Base-by-base conservation (phyloP, 1,140 invertebrate species). In the Sycophaga agraensis region DNA sequence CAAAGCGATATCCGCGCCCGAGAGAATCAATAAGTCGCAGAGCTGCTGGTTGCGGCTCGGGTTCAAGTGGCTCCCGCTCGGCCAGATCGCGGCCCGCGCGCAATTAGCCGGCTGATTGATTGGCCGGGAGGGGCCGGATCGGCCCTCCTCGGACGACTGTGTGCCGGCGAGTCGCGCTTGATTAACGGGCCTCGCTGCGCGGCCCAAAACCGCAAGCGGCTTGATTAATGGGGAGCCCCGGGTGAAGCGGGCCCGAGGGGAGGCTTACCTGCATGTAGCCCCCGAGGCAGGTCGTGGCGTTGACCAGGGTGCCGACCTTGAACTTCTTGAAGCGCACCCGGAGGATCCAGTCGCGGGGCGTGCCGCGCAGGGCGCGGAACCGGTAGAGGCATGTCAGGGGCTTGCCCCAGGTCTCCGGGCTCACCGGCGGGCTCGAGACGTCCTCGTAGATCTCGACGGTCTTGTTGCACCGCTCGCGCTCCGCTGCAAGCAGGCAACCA, bases 391-490 rank as follows among this genome's bases (percentile, higher is more conserved):
- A 96, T 31, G 90, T 92, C 74, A 96, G 83, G 2, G 92, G 91
- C 64, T 89, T 86, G 6, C 91, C 91, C 70, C 88, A 85, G 72
- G 90, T 94, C 55, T 88, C 86, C n/a, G 87, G 79, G 28, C 87
- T 93, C 74, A 95, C 87, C 62, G 91, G 87, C 14, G 93, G 93
- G 59, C 89, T 92, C 9, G 89, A 88, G 5, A 96, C 91, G 74
- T 94, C 91, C 71, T 94, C 91, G 77, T 94, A 94, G 56, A 94
- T 91, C 69, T 94, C 93, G 48, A 95, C 92, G 1, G 92, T 95
- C 74, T 93, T 94, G 79, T 94, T 95, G 79, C 93, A 96, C 68
- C 92, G 89, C 75, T 91, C 91, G 65, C 87, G 82, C 67, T 89
- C 88, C 73, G 81, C 85, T 86, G 76, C 14, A 55, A 50, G n/a